phyloP scores from a whole-genome alignment of 2,797 vertebrate species.

The Cottoperca gobio region DNA sequence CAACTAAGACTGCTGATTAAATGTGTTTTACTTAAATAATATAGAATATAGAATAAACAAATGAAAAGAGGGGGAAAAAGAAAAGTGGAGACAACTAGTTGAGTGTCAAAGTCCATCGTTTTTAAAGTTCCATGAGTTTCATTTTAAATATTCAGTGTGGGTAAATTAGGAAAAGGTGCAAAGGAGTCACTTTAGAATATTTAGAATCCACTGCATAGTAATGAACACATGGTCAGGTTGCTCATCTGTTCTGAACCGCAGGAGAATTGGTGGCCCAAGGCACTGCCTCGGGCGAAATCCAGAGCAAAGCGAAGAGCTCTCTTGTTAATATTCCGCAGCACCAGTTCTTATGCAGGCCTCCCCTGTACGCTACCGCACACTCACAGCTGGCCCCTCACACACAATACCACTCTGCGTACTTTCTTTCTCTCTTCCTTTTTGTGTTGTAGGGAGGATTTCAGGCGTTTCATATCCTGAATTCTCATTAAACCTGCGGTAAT shows the following conservation, averaged over 20 bases:
- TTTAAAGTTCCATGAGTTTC: slow-evolving; percentile 4
- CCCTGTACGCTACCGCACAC: slow-evolving; percentile 36
- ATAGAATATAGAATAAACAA: background rate
- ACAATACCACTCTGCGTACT: slow-evolving; percentile 34
- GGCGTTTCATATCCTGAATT: slow-evolving; percentile 76
- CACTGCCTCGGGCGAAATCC: slow-evolving; percentile 71
- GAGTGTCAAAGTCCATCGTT: slow-evolving; percentile 30
- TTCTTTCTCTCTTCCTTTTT: slow-evolving; percentile 41
- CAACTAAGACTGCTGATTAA: background rate
- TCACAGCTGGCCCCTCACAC: slow-evolving; percentile 64
- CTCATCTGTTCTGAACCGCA: slow-evolving; percentile 78
- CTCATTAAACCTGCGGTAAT: slow-evolving; percentile 84
- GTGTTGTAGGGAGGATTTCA: slow-evolving; percentile 61
- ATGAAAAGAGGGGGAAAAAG: rapidly evolving
- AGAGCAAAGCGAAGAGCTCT: slow-evolving; percentile 67
- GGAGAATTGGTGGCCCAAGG: slow-evolving; percentile 73
- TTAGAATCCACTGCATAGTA: slow-evolving; percentile 53
- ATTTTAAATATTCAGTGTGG: slow-evolving; percentile 57
- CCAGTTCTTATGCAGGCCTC: slow-evolving; percentile 50
- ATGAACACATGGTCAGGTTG: slow-evolving; percentile 68
- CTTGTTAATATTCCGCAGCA: slow-evolving; percentile 73
- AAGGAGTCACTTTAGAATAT: slow-evolving; percentile 59
- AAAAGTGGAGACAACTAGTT: slow-evolving; percentile 19
- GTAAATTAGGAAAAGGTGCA: slow-evolving; percentile 61
- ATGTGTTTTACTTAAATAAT: background rate